Base-by-base conservation (phyloP, 1,140 invertebrate species). In the Philotrypesis tridentata region DNA sequence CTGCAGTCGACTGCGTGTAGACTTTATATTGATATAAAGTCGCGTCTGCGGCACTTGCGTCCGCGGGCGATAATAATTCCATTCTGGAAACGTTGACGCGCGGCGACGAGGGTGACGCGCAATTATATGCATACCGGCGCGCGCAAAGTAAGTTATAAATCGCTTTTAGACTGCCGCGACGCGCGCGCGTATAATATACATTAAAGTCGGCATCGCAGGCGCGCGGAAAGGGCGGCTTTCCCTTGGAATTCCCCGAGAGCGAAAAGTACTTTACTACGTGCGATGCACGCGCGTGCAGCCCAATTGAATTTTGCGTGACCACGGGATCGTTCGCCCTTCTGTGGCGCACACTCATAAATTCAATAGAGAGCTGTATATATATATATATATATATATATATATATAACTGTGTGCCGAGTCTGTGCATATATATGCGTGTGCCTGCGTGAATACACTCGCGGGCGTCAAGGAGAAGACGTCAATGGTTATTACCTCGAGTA, bases 391-490 rank as follows among this genome's bases (percentile, higher is more conserved):
- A n/a, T n/a, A n/a, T n/a, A n/a, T n/a, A n/a, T n/a, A n/a, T n/a
- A n/a, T n/a, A n/a, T n/a, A n/a, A n/a, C n/a, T n/a, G n/a, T n/a
- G n/a, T n/a, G n/a, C n/a, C n/a, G n/a, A n/a, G n/a, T n/a, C n/a
- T n/a, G n/a, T n/a, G n/a, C n/a, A 37, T 9, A 37, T 37, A 37
- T 9, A 37, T 5, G 33, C 9, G 7, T 37, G n/a, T 55, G 25
- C 43, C n/a, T n/a, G n/a, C n/a, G n/a, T n/a, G n/a, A n/a, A n/a
- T n/a, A n/a, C n/a, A n/a, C n/a, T 21, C 40, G 43, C 43, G 40
- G 23, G 27, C 43, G 71, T 73, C 71, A 73, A 73, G 71, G 71
- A 25, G 25, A 73, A 21, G 61, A 73, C 71, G 40, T 73, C 71
- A 55, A 73, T 73, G 71, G 71, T 73, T 73, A 55, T 73, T 73